These are phyloP conservation scores for Coregonus ussuriensis DNA, from an alignment of 2,797 vertebrate genomes.

Conservation along the genomic window DNA sequence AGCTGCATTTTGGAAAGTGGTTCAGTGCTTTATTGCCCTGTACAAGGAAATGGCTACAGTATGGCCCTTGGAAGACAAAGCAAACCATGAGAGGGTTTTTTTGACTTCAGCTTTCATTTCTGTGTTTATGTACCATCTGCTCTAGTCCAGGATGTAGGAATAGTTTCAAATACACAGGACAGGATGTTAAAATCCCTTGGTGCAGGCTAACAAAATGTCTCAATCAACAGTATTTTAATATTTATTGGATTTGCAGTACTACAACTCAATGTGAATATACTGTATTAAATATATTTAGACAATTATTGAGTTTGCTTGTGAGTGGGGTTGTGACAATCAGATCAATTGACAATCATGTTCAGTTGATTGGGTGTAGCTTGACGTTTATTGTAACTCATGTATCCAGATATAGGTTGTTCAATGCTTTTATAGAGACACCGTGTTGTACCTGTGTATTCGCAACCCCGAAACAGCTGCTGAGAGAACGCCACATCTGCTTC, in stretches of 20 bases:
- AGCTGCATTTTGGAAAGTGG: slow-evolving; percentile 42
- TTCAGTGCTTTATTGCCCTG: slow-evolving; percentile 8
- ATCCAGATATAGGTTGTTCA: background rate
- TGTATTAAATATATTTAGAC: background rate
- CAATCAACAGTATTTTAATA: background rate
- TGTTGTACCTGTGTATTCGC: slow-evolving; percentile 29
- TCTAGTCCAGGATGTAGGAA: background rate
- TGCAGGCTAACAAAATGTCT: too few relatives aligned
- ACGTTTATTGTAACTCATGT: background rate
- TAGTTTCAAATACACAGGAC: too few relatives aligned
- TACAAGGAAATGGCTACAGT: slow-evolving; percentile 20
- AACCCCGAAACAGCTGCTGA: slow-evolving; percentile 59
- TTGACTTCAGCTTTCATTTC: background rate
- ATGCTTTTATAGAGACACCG: background rate
- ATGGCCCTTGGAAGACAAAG: slow-evolving; percentile 34
- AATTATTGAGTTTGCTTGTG: too few relatives aligned
- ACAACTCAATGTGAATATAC: slow-evolving; percentile 1
- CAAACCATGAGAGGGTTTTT: slow-evolving; percentile 31
- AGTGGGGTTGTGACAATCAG: too few relatives aligned
- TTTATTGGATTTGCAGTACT: background rate
- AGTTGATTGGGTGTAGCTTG: too few relatives aligned
- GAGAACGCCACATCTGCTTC: slow-evolving; percentile 64
- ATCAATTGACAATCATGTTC: too few relatives aligned
- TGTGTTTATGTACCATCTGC: background rate
- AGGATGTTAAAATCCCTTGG: too few relatives aligned